Conservation (phyloP, 2,797 vertebrate species). For the Heteromormyrus szaboi region DNA sequence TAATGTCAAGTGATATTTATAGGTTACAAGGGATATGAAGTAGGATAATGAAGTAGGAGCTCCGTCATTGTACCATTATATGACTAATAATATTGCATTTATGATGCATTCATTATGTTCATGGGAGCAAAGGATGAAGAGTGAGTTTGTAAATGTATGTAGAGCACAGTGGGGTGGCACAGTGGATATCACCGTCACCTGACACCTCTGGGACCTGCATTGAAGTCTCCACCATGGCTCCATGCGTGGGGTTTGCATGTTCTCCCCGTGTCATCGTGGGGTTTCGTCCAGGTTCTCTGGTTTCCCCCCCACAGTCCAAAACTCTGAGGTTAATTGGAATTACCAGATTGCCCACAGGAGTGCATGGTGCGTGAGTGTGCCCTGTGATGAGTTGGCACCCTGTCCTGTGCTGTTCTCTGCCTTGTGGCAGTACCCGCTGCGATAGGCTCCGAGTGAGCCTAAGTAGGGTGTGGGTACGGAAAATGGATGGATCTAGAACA, state of each 20-base stretch:
- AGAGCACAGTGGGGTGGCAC: not conserved
- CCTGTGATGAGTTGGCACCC: not conserved
- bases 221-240: not conserved
- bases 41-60: not conserved
- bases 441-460: not conserved
- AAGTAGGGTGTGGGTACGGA: not conserved
- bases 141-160: not conserved
- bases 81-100: not conserved
- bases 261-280: not conserved
- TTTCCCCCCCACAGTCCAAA: not conserved
- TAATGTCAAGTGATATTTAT: not conserved
- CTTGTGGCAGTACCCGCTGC: not conserved
- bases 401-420: not conserved
- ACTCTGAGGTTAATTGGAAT: not conserved
- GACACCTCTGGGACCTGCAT: not conserved
- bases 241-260: not conserved
- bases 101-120: not conserved
- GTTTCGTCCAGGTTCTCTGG: not conserved
- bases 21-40: not conserved
- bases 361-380: not conserved
- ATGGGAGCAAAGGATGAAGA: not conserved
- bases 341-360: not conserved
- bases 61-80: not conserved
- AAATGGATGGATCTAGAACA: not conserved
- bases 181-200: not conserved